These are phyloP conservation scores for Montipora sp. DNA, from an alignment of 64 coral and sea anemone species.

Conservation along the genomic window DNA sequence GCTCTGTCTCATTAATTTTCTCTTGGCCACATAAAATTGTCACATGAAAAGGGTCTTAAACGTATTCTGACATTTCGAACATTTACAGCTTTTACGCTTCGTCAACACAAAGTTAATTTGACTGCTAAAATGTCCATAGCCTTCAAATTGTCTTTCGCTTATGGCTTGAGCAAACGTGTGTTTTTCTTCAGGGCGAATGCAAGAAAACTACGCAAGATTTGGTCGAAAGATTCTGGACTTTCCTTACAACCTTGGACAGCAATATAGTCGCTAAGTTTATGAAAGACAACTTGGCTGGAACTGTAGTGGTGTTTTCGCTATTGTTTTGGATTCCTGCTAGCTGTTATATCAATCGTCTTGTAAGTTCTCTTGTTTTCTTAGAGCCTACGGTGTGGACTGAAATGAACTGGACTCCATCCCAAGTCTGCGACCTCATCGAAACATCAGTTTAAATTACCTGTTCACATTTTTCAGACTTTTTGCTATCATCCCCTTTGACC, in stretches of 20 bases:
- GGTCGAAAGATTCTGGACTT: slow-evolving; percentile 80
- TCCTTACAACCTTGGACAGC: slow-evolving; percentile 74
- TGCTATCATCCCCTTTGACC: too few species aligned
- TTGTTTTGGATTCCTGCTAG: slow-evolving; percentile 91
- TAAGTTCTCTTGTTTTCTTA: slow-evolving; percentile 4
- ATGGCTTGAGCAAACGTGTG: neutral
- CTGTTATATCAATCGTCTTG: slow-evolving; percentile 74
- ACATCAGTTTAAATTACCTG: too few species aligned
- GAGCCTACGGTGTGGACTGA: neutral
- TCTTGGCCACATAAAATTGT: too few species aligned
- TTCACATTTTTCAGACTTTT: too few species aligned
- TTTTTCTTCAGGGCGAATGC: slow-evolving; percentile 68
- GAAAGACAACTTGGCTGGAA: slow-evolving; percentile 95
- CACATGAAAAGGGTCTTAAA: too few species aligned
- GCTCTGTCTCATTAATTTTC: too few species aligned
- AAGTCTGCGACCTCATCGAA: neutral
- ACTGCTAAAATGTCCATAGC: too few species aligned
- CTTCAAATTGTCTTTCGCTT: neutral
- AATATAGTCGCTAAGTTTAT: slow-evolving; percentile 88
- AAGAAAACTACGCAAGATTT: slow-evolving; percentile 87
- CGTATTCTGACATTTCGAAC: too few species aligned
- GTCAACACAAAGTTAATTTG: too few species aligned
- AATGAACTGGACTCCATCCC: neutral
- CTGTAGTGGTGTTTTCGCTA: slow-evolving; percentile 87
- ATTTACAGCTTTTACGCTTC: too few species aligned